A percentile compares a stretch with the other conserved stretches of the same genome.
phyloP scores from a whole-genome alignment of 2,888 invertebrate genomes.

The Pachymerium ferrugineum region DNA sequence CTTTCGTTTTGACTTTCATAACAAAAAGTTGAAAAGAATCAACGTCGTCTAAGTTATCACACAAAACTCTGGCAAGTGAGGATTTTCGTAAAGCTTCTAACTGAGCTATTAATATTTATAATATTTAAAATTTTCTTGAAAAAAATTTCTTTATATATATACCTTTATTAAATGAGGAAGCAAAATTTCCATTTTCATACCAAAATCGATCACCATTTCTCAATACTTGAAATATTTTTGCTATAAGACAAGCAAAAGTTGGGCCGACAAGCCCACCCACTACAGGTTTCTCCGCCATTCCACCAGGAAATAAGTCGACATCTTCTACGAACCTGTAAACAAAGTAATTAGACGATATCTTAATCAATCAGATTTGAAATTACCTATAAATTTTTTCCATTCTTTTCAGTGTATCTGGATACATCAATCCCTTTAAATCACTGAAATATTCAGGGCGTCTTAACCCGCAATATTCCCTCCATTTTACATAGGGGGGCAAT shows the following conservation, averaged over 20 bases:
- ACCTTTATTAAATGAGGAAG: constrained; percentile 37
- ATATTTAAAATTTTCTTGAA: background rate
- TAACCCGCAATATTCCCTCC: constrained; percentile 39
- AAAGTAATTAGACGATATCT: constrained; percentile 27
- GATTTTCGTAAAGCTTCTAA: background rate
- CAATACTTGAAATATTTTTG: constrained; percentile 42
- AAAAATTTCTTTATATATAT: background rate
- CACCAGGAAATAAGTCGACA: constrained; percentile 45
- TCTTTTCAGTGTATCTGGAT: constrained; percentile 37
- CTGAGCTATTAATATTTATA: background rate
- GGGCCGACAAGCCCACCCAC: constrained; percentile 44
- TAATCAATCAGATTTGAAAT: background rate
- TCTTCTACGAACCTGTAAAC: constrained; percentile 41
- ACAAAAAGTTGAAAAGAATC: background rate
- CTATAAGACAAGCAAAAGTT: constrained; percentile 45
- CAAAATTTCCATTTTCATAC: constrained; percentile 42
- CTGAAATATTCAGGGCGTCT: constrained; percentile 37
- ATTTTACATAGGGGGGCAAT: constrained; percentile 39
- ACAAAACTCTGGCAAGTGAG: background rate
- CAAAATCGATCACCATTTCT: constrained; percentile 45
- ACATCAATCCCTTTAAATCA: constrained; percentile 41
- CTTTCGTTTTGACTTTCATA: background rate
- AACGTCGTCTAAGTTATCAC: constrained; percentile 27
- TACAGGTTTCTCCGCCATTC: constrained; percentile 43
- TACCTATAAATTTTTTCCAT: constrained; percentile 37